A percentile compares a stretch with the other conserved stretches of the same genome.
These are phyloP conservation scores for Alviniconcha strummeri DNA, from an alignment of 2,888 invertebrate species.

Conservation along the genomic window DNA sequence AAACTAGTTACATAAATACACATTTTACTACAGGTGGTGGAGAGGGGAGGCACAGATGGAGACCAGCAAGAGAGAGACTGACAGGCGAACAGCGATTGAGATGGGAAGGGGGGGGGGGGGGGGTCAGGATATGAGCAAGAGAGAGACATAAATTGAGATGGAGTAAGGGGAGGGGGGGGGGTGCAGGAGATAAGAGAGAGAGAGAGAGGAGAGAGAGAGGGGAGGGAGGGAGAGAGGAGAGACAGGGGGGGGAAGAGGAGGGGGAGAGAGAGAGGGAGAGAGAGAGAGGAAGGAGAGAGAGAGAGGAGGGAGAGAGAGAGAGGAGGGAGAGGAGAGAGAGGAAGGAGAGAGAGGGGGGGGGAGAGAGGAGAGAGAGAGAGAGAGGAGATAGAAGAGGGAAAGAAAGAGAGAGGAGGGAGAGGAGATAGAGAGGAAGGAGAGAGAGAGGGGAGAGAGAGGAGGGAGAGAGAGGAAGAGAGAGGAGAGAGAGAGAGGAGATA, in stretches of 20 bases:
- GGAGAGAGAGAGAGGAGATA: background rate
- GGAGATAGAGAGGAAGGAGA: too few species aligned
- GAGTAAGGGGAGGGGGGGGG: background rate
- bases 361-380: background rate
- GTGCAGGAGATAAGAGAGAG: background rate
- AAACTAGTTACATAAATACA: background rate
- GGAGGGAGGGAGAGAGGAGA: background rate
- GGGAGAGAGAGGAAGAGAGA: background rate
- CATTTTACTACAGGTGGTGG: background rate
- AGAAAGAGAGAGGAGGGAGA: too few species aligned
- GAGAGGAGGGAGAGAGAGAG: background rate
- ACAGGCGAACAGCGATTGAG: background rate
- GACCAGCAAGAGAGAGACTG: background rate
- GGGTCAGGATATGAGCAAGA: background rate
- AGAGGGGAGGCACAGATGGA: background rate
- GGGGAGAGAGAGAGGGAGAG: background rate
- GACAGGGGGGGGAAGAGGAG: background rate
- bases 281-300: background rate
- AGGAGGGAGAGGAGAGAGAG: background rate
- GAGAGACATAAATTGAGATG: background rate
- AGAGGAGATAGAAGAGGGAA: too few species aligned
- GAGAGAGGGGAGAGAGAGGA: background rate
- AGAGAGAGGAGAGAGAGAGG: too few species aligned
- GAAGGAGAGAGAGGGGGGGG: background rate
- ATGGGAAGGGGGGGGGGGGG: background rate